Conservation (phyloP, 2,113 vertebrate genomes). For the Capreolus pygargus region DNA sequence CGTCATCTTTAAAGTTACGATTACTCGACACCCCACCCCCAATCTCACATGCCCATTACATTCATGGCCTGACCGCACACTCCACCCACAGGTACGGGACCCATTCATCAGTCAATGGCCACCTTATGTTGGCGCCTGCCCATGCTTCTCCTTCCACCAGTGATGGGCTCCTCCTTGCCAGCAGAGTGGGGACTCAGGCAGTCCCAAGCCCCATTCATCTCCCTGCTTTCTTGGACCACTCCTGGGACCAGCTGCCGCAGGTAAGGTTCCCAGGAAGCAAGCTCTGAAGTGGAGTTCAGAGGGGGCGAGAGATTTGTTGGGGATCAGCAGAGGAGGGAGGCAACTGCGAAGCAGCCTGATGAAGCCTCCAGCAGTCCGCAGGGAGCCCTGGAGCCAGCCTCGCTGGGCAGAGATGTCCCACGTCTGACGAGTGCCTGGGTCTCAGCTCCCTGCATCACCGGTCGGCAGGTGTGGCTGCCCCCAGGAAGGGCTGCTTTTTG, state of each 20-base stretch:
- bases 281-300: background rate
- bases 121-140: background rate
- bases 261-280: background rate
- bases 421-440: background rate
- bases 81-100: background rate
- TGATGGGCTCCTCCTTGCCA: background rate
- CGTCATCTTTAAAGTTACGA: background rate
- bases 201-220: background rate
- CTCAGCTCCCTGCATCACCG: fast-evolving
- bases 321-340: background rate
- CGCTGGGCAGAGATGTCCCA: background rate
- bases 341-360: background rate
- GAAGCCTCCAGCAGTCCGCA: background rate
- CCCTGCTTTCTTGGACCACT: background rate
- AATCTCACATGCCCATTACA: background rate
- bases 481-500: background rate
- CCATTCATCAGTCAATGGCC: background rate
- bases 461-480: background rate
- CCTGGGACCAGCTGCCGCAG: background rate
- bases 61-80: background rate
- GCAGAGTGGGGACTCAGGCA: background rate
- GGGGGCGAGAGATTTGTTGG: background rate
- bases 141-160: background rate
- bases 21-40: background rate
- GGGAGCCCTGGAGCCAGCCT: background rate